Percentiles rank a stretch among this genome's conserved stretches.
Conservation (phyloP, 2,797 vertebrate genomes). For the Morelia viridis region DNA sequence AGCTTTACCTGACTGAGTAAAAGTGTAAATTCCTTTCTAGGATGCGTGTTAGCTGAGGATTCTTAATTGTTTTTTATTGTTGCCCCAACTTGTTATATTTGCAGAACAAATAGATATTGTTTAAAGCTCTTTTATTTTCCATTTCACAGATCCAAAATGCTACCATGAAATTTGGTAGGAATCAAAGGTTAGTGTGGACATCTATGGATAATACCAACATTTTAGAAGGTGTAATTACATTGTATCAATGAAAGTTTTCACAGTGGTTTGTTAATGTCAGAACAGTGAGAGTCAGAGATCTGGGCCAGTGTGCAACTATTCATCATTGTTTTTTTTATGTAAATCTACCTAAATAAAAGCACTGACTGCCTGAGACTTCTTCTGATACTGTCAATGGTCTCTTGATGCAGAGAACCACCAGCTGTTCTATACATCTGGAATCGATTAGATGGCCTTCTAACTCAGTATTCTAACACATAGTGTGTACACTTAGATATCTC, state of each 20-base stretch:
- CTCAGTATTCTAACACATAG: neutral
- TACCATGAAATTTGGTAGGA: neutral
- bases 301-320: neutral
- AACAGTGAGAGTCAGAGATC: neutral
- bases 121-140: too few species aligned
- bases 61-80: neutral
- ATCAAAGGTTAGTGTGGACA: neutral
- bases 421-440: slow-evolving; percentile 12
- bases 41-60: neutral
- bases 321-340: slow-evolving; percentile 1
- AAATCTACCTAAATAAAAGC: neutral
- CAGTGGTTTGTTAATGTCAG: neutral
- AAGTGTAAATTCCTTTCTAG: neutral
- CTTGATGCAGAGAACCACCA: slow-evolving; percentile 5
- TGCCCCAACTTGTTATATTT: neutral
- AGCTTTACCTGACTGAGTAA: neutral
- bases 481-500: neutral
- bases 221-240: neutral
- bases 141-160: neutral
- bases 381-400: neutral
- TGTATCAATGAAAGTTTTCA: neutral
- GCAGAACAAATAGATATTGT: neutral
- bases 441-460: slow-evolving; percentile 12
- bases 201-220: neutral
- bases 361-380: neutral